These are phyloP conservation scores for Cyrtorhinus lividipennis DNA, from an alignment of 1,140 invertebrate genomes.

Conservation along the genomic window DNA sequence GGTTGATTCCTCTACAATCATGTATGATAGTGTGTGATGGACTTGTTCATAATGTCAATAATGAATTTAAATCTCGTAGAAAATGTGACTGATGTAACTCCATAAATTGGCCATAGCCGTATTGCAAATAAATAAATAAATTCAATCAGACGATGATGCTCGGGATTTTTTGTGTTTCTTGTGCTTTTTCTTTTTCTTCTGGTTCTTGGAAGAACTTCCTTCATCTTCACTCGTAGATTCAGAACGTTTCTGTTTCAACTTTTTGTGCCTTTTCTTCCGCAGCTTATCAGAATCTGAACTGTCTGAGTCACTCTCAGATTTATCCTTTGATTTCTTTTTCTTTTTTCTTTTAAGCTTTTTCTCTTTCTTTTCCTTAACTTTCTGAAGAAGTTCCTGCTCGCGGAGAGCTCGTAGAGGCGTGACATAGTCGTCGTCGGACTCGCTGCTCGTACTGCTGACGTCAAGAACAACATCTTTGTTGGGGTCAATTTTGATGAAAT, in stretches of 20 bases:
- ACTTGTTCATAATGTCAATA: no score
- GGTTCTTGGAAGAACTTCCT: slow-evolving; percentile 16
- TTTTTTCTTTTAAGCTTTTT: slow-evolving; percentile 35
- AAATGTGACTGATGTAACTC: no score
- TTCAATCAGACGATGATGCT: not conserved
- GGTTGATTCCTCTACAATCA: no score
- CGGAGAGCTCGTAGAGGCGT: slow-evolving; percentile 67
- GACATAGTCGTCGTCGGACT: slow-evolving; percentile 55
- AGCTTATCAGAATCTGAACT: slow-evolving; percentile 27
- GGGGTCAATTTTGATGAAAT: slow-evolving; percentile 81
- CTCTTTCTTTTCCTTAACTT: slow-evolving; percentile 38
- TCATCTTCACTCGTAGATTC: slow-evolving; percentile 24
- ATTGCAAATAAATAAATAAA: no score
- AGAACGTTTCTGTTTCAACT: slow-evolving; percentile 25
- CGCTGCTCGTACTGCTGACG: slow-evolving; percentile 88
- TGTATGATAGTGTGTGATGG: no score
- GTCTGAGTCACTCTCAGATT: slow-evolving; percentile 26
- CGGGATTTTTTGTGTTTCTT: slow-evolving; percentile 27
- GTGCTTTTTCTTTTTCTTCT: slow-evolving; percentile 19
- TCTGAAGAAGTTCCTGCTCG: slow-evolving; percentile 50
- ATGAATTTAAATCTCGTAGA: no score
- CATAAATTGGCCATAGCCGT: no score
- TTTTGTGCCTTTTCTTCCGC: slow-evolving; percentile 31
- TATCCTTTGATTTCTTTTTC: slow-evolving; percentile 29
- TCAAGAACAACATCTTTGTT: slow-evolving; percentile 84